A percentile compares a stretch with the other conserved stretches of the same genome.
These are phyloP conservation scores for Leptodactylus fuscus DNA, from an alignment of 2,113 vertebrate species.

Conservation along the genomic window DNA sequence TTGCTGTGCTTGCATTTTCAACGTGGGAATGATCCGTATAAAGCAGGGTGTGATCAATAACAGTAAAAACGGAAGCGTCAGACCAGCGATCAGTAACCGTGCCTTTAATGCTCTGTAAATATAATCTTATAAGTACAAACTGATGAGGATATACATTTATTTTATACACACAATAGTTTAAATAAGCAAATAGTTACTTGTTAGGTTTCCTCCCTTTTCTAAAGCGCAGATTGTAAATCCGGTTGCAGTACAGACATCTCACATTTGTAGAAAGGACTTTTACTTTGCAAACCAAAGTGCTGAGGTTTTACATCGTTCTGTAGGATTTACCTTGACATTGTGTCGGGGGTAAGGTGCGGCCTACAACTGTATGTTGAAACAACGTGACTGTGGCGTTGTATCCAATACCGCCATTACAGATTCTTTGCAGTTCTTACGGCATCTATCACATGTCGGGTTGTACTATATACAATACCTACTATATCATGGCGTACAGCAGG, in stretches of 20 bases:
- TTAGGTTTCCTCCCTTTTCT: slow-evolving; percentile 63
- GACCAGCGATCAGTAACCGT: slow-evolving; percentile 61
- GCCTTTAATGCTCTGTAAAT: slow-evolving; percentile 69
- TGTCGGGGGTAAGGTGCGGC: background rate
- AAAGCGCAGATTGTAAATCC: slow-evolving; percentile 65
- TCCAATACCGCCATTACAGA: background rate
- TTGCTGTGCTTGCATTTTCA: no score
- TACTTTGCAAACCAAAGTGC: slow-evolving; percentile 20
- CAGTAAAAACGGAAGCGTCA: slow-evolving; percentile 28
- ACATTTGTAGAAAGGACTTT: slow-evolving; percentile 36
- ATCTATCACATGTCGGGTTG: background rate
- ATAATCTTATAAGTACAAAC: slow-evolving; percentile 64
- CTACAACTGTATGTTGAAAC: background rate
- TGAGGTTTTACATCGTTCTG: background rate
- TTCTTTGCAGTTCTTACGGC: background rate
- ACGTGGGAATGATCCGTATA: no score
- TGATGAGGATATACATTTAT: slow-evolving; percentile 66
- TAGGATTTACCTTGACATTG: background rate
- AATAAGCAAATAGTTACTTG: slow-evolving; percentile 59
- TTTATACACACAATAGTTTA: slow-evolving; percentile 64
- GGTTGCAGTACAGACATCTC: slow-evolving; percentile 59
- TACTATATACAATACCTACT: no score
- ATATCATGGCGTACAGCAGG: background rate
- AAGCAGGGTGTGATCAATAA: no score
- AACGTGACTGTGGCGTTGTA: background rate